Conservation (phyloP, 2,888 invertebrate species). For the Eupithecia insigniata region DNA sequence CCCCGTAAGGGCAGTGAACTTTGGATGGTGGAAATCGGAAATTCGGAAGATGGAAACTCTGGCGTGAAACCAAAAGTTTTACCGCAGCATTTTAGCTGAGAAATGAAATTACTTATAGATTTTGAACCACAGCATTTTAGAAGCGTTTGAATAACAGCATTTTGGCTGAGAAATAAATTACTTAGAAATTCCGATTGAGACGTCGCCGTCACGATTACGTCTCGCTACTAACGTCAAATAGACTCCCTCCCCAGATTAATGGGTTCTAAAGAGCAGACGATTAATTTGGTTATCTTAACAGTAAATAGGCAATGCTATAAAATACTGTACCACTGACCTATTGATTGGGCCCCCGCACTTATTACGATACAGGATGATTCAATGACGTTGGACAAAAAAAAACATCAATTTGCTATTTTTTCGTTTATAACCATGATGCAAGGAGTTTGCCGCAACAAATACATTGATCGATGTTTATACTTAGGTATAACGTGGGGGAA, state of each 20-base stretch:
- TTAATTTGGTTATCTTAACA: constrained; percentile 4
- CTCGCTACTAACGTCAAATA: no score
- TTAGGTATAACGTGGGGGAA: no score
- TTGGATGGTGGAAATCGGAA: constrained; percentile 11
- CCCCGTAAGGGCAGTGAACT: constrained; percentile 22
- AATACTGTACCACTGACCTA: constrained; percentile 22
- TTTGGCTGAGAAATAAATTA: no score
- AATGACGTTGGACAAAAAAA: background rate
- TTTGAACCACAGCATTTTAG: no score
- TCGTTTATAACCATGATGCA: background rate
- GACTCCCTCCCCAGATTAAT: background rate
- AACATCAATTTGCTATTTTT: background rate
- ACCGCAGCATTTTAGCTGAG: background rate
- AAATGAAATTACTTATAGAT: no score
- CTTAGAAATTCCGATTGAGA: background rate
- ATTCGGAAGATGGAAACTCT: constrained; percentile 13
- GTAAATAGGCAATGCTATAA: constrained; percentile 7
- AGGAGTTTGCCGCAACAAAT: background rate
- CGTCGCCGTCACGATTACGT: no score
- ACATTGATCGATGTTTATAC: background rate
- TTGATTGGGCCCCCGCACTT: constrained; percentile 20
- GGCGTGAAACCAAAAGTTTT: background rate
- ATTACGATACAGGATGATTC: constrained; percentile 4
- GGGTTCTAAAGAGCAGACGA: constrained; percentile 2
- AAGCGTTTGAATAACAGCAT: no score